Evolutionary conservation across 30 jellyfish, hydroid and myxozoan genomes (phyloP).

Genomic region (Cassiopea xamachana): DNA sequence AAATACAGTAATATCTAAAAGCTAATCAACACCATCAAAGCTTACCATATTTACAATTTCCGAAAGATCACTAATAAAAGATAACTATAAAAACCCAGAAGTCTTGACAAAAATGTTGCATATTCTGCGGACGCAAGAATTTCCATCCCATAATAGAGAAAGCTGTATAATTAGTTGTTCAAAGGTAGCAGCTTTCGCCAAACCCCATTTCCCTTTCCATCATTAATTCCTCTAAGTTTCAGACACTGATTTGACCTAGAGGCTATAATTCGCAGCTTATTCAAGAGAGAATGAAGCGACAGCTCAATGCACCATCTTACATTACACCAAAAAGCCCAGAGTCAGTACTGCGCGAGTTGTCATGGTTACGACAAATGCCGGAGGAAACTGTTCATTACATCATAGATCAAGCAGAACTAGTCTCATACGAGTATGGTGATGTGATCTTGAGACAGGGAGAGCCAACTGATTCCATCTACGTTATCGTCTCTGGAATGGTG

Average conservation of each 20-base stretch:
- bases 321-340: conserved; percentile 95
- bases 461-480: conserved; percentile 88
- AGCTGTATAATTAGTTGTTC: too few relatives aligned
- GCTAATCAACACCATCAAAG: too few relatives aligned
- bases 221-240: too few relatives aligned
- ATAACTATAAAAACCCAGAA: too few relatives aligned
- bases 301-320: conserved; percentile 91
- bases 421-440: conserved; percentile 92
- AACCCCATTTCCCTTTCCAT: neutral
- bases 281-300: conserved; percentile 93
- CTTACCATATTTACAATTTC: too few relatives aligned
- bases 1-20: too few relatives aligned
- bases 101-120: too few relatives aligned
- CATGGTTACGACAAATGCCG: conserved; percentile 87
- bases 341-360: conserved; percentile 75
- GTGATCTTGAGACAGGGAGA: conserved; percentile 89
- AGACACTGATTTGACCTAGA: too few relatives aligned
- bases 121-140: too few relatives aligned
- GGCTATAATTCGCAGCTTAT: conserved; percentile 35
- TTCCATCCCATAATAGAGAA: too few relatives aligned
- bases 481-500: conserved; percentile 96
- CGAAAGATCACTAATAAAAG: too few relatives aligned
- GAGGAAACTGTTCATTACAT: conserved; percentile 85
- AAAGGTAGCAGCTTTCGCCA: too few relatives aligned
- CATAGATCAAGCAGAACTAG: conserved; percentile 83